Evolutionary conservation across 1,140 invertebrate genomes (phyloP).

Genomic region (Drosophila sp.): DNA sequence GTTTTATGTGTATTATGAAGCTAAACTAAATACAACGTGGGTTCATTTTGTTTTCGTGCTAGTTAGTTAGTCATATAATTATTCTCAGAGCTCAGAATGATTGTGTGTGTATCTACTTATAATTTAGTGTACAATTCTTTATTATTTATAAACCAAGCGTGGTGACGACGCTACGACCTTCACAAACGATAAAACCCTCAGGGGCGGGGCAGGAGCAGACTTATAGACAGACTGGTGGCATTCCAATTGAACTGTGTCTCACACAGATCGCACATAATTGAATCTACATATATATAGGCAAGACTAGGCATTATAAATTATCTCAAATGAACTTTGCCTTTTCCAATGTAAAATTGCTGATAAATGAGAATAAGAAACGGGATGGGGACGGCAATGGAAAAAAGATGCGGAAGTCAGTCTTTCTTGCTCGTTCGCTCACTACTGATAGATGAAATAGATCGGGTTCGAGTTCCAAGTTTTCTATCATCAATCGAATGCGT

Average conservation of each 20-base stretch:
- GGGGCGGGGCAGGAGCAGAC: neutral
- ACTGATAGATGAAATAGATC: conserved; percentile 1
- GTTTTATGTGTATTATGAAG: neutral
- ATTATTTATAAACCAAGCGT: conserved; percentile 1
- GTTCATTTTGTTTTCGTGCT: neutral
- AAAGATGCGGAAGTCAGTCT: conserved; percentile 6
- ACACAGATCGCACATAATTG: neutral
- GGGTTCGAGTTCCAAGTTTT: neutral
- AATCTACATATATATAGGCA: conserved; percentile 1
- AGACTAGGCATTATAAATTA: conserved; percentile 6
- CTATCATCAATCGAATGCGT: conserved; percentile 3
- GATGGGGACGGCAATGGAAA: neutral
- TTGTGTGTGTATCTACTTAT: neutral
- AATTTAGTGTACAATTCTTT: conserved; percentile 2
- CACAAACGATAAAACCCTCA: neutral
- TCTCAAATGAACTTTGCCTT: conserved; percentile 8
- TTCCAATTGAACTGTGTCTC: conserved; percentile 2
- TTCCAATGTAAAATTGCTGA: neutral
- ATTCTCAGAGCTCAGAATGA: neutral
- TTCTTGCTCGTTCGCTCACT: neutral
- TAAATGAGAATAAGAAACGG: neutral
- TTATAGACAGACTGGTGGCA: neutral
- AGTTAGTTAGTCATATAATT: conserved; percentile 5
- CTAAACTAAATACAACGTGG: conserved; percentile 3
- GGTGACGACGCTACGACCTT: conserved; percentile 5